Conservation (phyloP, 1,140 invertebrate genomes). For the Chionoecetes opilio region DNA sequence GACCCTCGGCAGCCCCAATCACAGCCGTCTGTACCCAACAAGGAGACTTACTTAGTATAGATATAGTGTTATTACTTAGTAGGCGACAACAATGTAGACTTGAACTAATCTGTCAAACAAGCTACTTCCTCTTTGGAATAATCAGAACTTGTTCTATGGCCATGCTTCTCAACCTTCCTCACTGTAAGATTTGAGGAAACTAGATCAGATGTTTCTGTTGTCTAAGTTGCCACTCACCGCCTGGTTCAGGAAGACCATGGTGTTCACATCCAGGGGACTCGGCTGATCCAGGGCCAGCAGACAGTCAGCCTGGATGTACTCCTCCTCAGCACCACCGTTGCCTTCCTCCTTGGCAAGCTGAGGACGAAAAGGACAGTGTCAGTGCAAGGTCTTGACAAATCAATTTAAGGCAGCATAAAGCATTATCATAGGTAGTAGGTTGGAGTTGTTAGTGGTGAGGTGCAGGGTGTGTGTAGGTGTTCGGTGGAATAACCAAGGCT, state of each 20-base stretch:
- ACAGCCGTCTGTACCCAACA: constrained; percentile 83
- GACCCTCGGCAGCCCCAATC: constrained; percentile 86
- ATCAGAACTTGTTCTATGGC: too few species aligned
- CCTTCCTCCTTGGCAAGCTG: constrained; percentile 62
- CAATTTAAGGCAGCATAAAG: too few species aligned
- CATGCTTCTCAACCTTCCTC: neutral
- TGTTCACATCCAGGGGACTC: constrained; percentile 62
- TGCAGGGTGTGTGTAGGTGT: too few species aligned
- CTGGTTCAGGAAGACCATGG: constrained; percentile 57
- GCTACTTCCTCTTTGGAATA: too few species aligned
- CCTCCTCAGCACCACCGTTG: constrained; percentile 36
- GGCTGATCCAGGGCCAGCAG: constrained; percentile 50
- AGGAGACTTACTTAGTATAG: neutral
- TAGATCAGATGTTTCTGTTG: neutral
- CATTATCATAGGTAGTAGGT: too few species aligned
- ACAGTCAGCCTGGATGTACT: constrained; percentile 48
- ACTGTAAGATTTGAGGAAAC: neutral
- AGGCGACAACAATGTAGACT: neutral
- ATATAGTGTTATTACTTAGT: neutral
- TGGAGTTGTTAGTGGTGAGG: too few species aligned
- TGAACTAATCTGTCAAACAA: too few species aligned
- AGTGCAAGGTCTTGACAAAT: too few species aligned
- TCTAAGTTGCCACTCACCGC: constrained; percentile 38
- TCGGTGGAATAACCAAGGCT: too few species aligned
- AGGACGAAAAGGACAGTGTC: neutral